A percentile compares a stretch with the other conserved stretches of the same genome.
Evolutionary conservation across 2,113 vertebrate species (phyloP).

Genomic region (Engraulis encrasicolus): DNA sequence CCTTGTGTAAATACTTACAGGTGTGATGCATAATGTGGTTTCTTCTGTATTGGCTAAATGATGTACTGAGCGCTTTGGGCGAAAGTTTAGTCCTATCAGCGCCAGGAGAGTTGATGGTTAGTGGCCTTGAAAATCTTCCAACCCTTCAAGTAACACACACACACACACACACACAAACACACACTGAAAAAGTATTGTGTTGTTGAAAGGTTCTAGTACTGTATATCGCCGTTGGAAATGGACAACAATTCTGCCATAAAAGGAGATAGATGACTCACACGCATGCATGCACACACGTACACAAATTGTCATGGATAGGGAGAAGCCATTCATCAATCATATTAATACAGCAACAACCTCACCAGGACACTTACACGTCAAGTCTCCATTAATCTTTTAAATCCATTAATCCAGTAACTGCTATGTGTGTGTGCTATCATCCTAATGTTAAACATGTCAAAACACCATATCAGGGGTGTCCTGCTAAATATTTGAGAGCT

Average conservation of each 20-base stretch:
- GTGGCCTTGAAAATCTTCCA: background rate
- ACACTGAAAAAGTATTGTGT: background rate
- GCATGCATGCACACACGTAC: background rate
- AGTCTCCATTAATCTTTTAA: slow-evolving; percentile 40
- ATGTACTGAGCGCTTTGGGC: too few species aligned
- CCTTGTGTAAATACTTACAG: too few species aligned
- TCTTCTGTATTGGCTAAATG: too few species aligned
- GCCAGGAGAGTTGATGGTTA: background rate
- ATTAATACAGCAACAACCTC: slow-evolving; percentile 6
- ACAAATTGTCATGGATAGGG: slow-evolving; percentile 50
- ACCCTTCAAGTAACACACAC: background rate
- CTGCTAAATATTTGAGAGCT: background rate
- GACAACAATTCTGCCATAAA: too few species aligned
- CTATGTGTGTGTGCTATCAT: background rate
- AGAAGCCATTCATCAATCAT: slow-evolving; percentile 58
- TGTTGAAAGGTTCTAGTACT: too few species aligned
- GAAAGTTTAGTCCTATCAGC: background rate
- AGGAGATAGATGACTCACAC: background rate
- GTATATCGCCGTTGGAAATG: too few species aligned
- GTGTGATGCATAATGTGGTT: too few species aligned
- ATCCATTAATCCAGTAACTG: slow-evolving; percentile 24
- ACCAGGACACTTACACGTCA: slow-evolving; percentile 10
- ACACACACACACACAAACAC: background rate
- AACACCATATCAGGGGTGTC: background rate
- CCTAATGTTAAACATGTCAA: background rate